phyloP scores from a whole-genome alignment of 2,113 vertebrate genomes.

The Hystrix cristata region DNA sequence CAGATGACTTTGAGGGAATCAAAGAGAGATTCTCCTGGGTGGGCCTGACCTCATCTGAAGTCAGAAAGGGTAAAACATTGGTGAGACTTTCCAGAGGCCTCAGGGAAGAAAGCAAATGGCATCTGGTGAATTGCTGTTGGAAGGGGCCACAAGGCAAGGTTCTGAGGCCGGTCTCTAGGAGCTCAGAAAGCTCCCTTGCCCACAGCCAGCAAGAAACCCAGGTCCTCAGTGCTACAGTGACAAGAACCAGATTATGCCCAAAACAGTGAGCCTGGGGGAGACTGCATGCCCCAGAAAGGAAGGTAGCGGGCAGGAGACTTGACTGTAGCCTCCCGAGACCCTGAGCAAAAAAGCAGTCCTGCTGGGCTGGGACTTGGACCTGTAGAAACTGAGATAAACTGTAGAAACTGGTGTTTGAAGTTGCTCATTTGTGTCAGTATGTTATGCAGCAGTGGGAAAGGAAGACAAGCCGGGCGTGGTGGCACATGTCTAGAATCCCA shows the following conservation, averaged over 20 bases:
- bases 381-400: background rate
- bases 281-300: background rate
- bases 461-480: background rate
- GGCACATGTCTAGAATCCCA: background rate
- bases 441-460: background rate
- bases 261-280: background rate
- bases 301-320: background rate
- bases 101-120: background rate
- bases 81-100: background rate
- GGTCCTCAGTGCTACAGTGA: background rate
- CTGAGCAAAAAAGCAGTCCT: conserved; percentile 9
- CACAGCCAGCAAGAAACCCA: background rate
- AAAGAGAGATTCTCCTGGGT: background rate
- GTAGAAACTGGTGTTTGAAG: background rate
- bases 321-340: background rate
- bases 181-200: background rate
- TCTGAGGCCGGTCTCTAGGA: background rate
- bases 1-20: background rate
- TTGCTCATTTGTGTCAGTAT: background rate
- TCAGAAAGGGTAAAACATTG: background rate
- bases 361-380: background rate
- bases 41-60: background rate
- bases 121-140: background rate
- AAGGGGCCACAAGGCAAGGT: background rate
- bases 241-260: background rate